These are phyloP conservation scores for Synergus gifuensis DNA, from an alignment of 2,888 invertebrate genomes.

Conservation along the genomic window DNA sequence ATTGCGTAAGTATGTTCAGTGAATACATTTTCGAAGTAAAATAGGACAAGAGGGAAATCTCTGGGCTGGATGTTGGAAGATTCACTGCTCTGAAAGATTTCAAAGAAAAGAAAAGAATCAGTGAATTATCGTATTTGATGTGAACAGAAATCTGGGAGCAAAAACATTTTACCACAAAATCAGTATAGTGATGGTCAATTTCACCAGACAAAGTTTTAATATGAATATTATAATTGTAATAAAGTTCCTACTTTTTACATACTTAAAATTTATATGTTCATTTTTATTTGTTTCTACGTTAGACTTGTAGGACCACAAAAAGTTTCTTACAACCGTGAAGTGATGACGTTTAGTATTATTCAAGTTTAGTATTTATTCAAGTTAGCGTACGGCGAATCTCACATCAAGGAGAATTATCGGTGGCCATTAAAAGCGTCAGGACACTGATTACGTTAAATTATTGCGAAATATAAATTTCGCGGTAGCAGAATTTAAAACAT, in stretches of 20 bases:
- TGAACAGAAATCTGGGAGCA: neutral
- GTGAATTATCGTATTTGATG: neutral
- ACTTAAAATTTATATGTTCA: too few relatives aligned
- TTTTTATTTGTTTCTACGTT: neutral
- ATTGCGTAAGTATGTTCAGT: neutral
- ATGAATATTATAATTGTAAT: too few relatives aligned
- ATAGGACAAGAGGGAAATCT: neutral
- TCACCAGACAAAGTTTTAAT: too few relatives aligned
- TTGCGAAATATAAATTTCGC: neutral
- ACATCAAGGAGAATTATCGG: slow-evolving; percentile 21
- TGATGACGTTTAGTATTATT: too few relatives aligned
- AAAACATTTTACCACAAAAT: neutral
- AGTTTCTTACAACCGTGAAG: too few relatives aligned
- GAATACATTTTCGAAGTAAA: neutral
- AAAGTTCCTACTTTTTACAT: too few relatives aligned
- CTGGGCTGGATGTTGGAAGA: slow-evolving; percentile 1
- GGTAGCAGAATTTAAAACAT: neutral
- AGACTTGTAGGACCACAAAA: neutral
- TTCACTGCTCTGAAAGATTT: neutral
- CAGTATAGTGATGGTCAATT: too few relatives aligned
- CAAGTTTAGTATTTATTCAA: neutral
- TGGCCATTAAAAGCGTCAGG: neutral
- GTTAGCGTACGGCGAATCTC: slow-evolving; percentile 27
- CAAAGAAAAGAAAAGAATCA: neutral
- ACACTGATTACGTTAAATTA: neutral